phyloP scores from a whole-genome alignment of 2,888 invertebrate species.

The Mantis religiosa region DNA sequence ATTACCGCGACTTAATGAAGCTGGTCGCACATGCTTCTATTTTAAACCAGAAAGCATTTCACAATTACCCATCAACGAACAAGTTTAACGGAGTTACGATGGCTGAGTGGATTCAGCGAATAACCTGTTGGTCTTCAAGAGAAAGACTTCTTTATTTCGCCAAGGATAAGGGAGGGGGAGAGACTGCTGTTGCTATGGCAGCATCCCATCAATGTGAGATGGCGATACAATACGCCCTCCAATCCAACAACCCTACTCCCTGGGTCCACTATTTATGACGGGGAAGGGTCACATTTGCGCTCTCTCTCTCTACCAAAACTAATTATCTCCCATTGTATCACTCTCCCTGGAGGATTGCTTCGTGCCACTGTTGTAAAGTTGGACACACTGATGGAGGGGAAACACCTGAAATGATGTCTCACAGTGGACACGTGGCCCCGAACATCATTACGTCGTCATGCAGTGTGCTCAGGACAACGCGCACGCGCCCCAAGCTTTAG shows the following conservation, averaged over 20 bases:
- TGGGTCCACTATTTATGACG: conserved; percentile 1
- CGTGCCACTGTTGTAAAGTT: not conserved
- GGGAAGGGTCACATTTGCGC: conserved; percentile 10
- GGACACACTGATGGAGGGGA: not conserved
- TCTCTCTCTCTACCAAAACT: conserved; percentile 3
- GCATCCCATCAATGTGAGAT: not conserved
- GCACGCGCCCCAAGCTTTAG: not conserved
- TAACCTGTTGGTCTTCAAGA: not conserved
- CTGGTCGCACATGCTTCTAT: too few species aligned
- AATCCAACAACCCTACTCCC: not conserved
- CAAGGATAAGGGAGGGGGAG: not conserved
- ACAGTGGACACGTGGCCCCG: not conserved
- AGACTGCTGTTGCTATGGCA: not conserved
- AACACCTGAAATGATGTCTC: not conserved
- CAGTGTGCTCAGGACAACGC: not conserved
- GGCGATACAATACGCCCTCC: not conserved
- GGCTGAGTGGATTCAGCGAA: not conserved
- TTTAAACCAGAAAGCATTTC: too few species aligned
- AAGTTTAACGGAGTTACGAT: too few species aligned
- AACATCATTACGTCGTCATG: not conserved
- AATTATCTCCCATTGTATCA: conserved; percentile 13
- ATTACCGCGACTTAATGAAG: too few species aligned
- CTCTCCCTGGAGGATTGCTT: not conserved
- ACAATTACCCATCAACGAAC: too few species aligned
- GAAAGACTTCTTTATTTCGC: not conserved